Conservation (phyloP, 2,888 invertebrate species). For the Anthophora plumipes region DNA sequence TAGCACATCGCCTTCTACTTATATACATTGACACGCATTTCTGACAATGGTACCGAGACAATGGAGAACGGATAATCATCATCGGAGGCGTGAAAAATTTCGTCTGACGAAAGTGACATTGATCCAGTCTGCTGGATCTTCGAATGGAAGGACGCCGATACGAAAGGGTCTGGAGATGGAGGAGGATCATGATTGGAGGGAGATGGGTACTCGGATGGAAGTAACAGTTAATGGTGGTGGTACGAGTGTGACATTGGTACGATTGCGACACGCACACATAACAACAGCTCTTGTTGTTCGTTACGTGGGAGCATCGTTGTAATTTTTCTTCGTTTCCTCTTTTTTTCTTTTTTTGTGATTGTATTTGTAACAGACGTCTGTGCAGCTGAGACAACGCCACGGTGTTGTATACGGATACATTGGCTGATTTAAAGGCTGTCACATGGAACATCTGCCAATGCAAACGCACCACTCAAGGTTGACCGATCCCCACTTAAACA, state of each 20-base stretch:
- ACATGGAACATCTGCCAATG: conserved; percentile 84
- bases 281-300: not conserved
- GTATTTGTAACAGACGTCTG: conserved; percentile 28
- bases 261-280: conserved; percentile 61
- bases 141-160: conserved; percentile 65
- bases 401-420: conserved; percentile 51
- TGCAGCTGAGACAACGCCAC: conserved; percentile 67
- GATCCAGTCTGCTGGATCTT: conserved; percentile 70
- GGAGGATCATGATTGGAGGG: conserved; percentile 28
- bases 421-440: conserved; percentile 82
- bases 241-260: conserved; percentile 66
- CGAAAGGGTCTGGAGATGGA: conserved; percentile 26
- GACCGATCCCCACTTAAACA: conserved; percentile 74
- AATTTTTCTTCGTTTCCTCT: too few relatives aligned
- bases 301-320: conserved; percentile 34
- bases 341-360: conserved; percentile 14
- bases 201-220: conserved; percentile 3
- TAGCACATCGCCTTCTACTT: too few relatives aligned
- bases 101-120: conserved; percentile 78
- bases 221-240: too few relatives aligned
- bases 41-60: conserved; percentile 2
- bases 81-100: conserved; percentile 30
- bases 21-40: not conserved
- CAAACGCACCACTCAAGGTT: conserved; percentile 84
- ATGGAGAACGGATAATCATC: conserved; percentile 6